These are phyloP conservation scores for Agriopis marginaria DNA, from an alignment of 2,888 invertebrate species.

Conservation along the genomic window DNA sequence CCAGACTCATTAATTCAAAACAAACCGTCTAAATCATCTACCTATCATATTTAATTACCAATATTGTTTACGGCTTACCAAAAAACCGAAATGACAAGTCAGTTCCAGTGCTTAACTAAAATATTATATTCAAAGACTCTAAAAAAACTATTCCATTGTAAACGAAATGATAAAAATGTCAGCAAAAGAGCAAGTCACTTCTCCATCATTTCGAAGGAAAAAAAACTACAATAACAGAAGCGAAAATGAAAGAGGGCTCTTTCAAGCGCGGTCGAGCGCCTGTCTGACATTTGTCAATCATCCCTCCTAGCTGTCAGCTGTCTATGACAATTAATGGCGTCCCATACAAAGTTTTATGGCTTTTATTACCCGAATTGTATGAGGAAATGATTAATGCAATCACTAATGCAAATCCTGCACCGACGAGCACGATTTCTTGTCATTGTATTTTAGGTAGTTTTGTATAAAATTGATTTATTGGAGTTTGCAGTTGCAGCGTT, in stretches of 20 bases:
- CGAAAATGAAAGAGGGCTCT: conserved; percentile 53
- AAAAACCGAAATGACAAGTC: conserved; percentile 9
- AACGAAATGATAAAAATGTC: conserved; percentile 46
- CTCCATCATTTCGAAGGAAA: conserved; percentile 55
- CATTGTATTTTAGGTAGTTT: conserved; percentile 72
- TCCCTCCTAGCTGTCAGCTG: conserved; percentile 77
- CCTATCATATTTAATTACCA: conserved; percentile 18
- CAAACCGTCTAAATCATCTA: conserved; percentile 5
- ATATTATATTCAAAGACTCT: conserved; percentile 19
- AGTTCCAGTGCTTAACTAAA: conserved; percentile 3
- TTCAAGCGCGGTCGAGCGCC: conserved; percentile 54
- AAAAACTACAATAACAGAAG: conserved; percentile 51
- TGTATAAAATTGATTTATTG: conserved; percentile 82
- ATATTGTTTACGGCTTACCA: conserved; percentile 1
- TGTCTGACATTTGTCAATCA: conserved; percentile 85
- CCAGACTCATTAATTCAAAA: conserved; percentile 12
- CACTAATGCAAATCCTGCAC: conserved; percentile 85
- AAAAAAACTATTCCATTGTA: conserved; percentile 36
- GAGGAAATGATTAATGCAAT: conserved; percentile 83
- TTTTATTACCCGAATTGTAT: conserved; percentile 80
- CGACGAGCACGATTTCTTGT: conserved; percentile 49
- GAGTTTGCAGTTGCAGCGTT: conserved; percentile 63
- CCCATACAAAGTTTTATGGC: conserved; percentile 83
- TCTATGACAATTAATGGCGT: conserved; percentile 85
- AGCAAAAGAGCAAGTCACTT: conserved; percentile 62